Percentiles rank a stretch among this genome's conserved stretches.
These are phyloP conservation scores for Pyrocoelia pectoralis DNA, from an alignment of 2,888 invertebrate genomes.

Conservation along the genomic window DNA sequence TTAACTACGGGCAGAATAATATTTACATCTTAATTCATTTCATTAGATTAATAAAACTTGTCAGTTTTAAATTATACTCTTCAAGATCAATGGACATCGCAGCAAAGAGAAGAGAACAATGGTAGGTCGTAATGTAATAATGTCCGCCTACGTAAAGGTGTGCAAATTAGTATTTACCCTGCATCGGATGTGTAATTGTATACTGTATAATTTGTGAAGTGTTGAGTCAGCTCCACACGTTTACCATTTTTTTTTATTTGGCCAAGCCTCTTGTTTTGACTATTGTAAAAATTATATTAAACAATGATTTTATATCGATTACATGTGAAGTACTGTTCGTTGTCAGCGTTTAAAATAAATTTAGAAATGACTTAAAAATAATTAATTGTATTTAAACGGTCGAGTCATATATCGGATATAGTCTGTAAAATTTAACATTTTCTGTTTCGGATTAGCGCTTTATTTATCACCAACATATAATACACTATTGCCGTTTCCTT, in stretches of 20 bases:
- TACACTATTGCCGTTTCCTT: too few relatives aligned
- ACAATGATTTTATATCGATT: too few relatives aligned
- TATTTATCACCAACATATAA: too few relatives aligned
- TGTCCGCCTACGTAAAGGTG: constrained; percentile 41
- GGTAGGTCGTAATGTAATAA: constrained; percentile 39
- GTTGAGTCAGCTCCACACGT: constrained; percentile 23
- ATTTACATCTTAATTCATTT: not conserved
- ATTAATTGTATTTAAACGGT: too few relatives aligned
- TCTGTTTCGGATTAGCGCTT: too few relatives aligned
- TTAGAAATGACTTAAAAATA: too few relatives aligned
- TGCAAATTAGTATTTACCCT: constrained; percentile 47
- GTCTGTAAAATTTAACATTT: too few relatives aligned
- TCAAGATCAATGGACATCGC: constrained; percentile 4
- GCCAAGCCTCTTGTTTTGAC: constrained; percentile 13
- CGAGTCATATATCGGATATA: too few relatives aligned
- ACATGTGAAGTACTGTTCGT: too few relatives aligned
- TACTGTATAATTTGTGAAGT: constrained; percentile 34
- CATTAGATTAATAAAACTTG: not conserved
- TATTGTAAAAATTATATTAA: constrained; percentile 1
- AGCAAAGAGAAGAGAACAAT: constrained; percentile 23
- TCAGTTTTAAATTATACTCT: constrained; percentile 10
- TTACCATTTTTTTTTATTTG: constrained; percentile 12
- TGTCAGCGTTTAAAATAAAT: too few relatives aligned
- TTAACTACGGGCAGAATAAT: not conserved
- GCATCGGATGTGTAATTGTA: constrained; percentile 39